Evolutionary conservation across 2,888 invertebrate genomes (phyloP), one percentile per base, ranked within the genome.

Genomic region (Papilio protenor): DNA sequence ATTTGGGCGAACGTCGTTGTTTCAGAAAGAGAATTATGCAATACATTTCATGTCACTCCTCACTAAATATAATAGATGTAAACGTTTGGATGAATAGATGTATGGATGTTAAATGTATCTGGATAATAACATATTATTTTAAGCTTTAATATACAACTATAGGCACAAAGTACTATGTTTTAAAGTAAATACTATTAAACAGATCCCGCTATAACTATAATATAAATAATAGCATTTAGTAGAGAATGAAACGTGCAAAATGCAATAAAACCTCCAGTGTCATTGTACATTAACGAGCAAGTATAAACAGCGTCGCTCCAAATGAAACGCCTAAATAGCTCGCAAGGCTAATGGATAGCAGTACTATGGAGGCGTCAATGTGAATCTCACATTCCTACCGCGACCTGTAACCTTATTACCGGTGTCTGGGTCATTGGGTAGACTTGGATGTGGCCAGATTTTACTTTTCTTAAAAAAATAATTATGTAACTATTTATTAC

Each of bases 321-420:
- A 85, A 85, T 83, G 84, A 86, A 86, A 85, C 85, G 85, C 86
- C 88, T 92, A 90, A 92, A 91, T 89, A 90, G 90, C 90, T 83
- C 85, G 88, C 94, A 91, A 93, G 92, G 92, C 89, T 92, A 91
- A 91, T 90, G 88, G 88, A 87, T 88, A 86, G 87, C 89, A 87
- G 47, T 75, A 78, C 85, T 88, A 87, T 87, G 88, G 87, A 87
- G 88, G 88, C 89, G 90, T 90, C 91, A 91, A 91, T 91, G 89
- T 90, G 88, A 86, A 85, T 87, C 86, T 85, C 84, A 86, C 91
- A 93, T 94, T 91, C 93, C 88, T 85, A 84, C 81, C 81, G 84
- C 81, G 87, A 87, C 87, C 87, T 83, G 84, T 85, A 84, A 84
- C 87, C 87, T 84, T 85, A 85, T 86, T 86, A 86, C 80, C 72